Percentiles rank a stretch among this genome's conserved stretches.
These are phyloP conservation scores for Trachymyrmex cornetzi DNA, from an alignment of 1,140 invertebrate genomes.

Conservation along the genomic window DNA sequence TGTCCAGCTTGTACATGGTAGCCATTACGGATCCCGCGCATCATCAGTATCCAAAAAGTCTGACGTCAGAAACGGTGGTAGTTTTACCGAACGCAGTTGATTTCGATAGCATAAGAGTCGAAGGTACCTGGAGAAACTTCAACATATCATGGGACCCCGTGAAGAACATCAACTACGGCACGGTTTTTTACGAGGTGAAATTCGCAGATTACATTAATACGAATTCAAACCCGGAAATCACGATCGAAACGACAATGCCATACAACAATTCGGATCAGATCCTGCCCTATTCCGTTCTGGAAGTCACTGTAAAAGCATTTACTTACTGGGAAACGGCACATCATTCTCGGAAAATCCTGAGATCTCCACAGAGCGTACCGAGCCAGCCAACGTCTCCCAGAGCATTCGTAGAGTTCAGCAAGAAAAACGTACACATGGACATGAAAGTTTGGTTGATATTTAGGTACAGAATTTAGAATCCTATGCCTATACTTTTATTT, in stretches of 20 bases:
- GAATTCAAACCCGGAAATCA: constrained; percentile 82
- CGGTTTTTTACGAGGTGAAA: constrained; percentile 94
- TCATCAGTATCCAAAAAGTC: constrained; percentile 87
- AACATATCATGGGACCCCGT: constrained; percentile 93
- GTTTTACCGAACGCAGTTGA: constrained; percentile 91
- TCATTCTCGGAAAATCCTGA: constrained; percentile 87
- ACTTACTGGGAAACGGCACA: constrained; percentile 94
- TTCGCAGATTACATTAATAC: constrained; percentile 87
- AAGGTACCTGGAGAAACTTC: constrained; percentile 92
- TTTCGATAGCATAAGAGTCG: constrained; percentile 88
- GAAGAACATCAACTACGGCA: constrained; percentile 91
- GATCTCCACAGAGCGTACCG: constrained; percentile 91
- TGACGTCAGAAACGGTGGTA: constrained; percentile 85
- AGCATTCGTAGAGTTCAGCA: constrained; percentile 88
- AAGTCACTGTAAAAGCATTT: constrained; percentile 92
- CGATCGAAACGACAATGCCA: constrained; percentile 81
- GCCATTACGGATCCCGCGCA: constrained; percentile 91
- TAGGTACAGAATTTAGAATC: constrained; percentile 74
- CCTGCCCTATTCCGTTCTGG: constrained; percentile 90
- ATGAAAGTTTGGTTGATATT: constrained; percentile 84
- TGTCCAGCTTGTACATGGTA: constrained; percentile 90
- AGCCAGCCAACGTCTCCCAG: constrained; percentile 90
- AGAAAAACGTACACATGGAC: constrained; percentile 55
- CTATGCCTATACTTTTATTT: neutral
- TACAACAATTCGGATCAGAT: constrained; percentile 87